Evolutionary conservation across 2,888 invertebrate genomes (phyloP).

Genomic region (Hydriomena furcata): DNA sequence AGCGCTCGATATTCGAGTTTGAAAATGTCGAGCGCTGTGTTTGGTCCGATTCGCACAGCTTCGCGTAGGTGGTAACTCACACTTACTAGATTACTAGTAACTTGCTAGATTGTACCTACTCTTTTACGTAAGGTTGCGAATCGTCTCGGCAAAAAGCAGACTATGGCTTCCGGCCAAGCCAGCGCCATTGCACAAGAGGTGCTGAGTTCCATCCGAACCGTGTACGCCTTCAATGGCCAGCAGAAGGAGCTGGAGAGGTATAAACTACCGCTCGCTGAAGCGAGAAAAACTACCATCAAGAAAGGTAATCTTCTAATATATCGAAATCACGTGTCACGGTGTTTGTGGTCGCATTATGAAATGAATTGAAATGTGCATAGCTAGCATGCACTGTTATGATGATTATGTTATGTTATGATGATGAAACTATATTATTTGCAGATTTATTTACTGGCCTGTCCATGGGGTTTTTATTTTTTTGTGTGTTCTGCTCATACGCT

Average conservation of each 20-base stretch:
- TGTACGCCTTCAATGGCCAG: constrained; percentile 89
- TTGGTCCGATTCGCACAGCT: too few species aligned
- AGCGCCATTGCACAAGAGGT: constrained; percentile 91
- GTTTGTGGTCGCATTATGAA: too few species aligned
- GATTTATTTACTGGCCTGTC: constrained; percentile 86
- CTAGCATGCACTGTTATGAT: too few species aligned
- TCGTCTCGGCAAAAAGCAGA: constrained; percentile 83
- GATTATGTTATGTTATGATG: too few species aligned
- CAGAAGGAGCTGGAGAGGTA: constrained; percentile 86
- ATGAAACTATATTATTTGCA: constrained; percentile 36
- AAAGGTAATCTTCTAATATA: constrained; percentile 59
- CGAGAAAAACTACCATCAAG: constrained; percentile 85
- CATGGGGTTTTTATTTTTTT: constrained; percentile 87
- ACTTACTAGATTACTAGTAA: background rate
- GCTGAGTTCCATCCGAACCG: constrained; percentile 87
- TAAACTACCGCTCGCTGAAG: constrained; percentile 80
- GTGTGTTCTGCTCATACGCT: constrained; percentile 89
- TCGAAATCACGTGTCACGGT: too few species aligned
- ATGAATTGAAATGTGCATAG: too few species aligned
- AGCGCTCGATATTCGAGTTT: too few species aligned
- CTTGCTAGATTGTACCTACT: too few species aligned
- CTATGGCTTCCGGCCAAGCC: constrained; percentile 87
- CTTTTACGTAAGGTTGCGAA: constrained; percentile 16
- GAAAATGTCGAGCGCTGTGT: too few species aligned
- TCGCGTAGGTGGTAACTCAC: too few species aligned